Conservation (phyloP, 2,888 invertebrate species). For the Tiliacea aurago region DNA sequence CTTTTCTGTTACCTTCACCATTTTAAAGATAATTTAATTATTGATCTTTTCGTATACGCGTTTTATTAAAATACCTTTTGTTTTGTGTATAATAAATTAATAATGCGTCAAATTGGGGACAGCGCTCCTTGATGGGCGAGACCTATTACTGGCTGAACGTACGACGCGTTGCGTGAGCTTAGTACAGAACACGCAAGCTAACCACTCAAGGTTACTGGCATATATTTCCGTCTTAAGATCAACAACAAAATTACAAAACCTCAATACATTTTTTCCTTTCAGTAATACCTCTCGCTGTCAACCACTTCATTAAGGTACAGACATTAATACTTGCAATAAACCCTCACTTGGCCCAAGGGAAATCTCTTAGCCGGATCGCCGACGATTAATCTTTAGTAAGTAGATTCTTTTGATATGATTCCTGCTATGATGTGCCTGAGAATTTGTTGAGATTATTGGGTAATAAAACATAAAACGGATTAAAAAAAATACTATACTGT, state of each 20-base stretch:
- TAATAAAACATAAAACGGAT: background rate
- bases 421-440: background rate
- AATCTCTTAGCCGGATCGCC: conserved; percentile 45
- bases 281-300: conserved; percentile 23
- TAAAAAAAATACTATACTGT: too few species aligned
- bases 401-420: conserved; percentile 37
- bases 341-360: conserved; percentile 37
- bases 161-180: too few species aligned
- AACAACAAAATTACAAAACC: background rate
- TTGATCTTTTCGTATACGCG: too few species aligned
- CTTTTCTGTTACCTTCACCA: too few species aligned
- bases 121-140: too few species aligned
- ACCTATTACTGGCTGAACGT: too few species aligned
- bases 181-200: too few species aligned
- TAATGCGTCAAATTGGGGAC: too few species aligned
- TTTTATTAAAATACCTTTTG: too few species aligned
- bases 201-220: too few species aligned
- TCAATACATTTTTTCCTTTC: background rate
- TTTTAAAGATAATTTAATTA: too few species aligned
- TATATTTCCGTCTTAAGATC: background rate
- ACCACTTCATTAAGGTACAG: conserved; percentile 40
- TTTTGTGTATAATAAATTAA: too few species aligned
- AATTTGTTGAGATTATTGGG: conserved; percentile 34
- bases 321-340: conserved; percentile 48
- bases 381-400: conserved; percentile 49